Evolutionary conservation across 2,888 invertebrate species (phyloP), one percentile per base, ranked within the genome.

Genomic region (Dasypogon diadema): DNA sequence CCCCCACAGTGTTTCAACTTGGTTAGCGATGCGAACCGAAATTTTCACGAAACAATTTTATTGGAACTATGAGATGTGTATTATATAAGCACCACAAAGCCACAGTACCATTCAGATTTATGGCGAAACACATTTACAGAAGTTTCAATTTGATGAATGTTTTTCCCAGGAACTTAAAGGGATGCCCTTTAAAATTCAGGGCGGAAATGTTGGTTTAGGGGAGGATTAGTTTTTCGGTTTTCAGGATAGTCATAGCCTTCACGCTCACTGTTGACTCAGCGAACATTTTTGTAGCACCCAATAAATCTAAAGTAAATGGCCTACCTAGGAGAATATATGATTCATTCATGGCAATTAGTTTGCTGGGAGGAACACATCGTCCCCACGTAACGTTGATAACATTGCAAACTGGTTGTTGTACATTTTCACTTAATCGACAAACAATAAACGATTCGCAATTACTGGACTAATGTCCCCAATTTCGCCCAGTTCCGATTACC

Each of bases 401-500:
- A 65, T 46, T 48, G 46, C 65, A 48, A 65, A 46, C 46, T 12
- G 65, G 46, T 65, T 65, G 65, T 46, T 65, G 48, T 46, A 65
- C 65, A 65, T 65, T 65, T 65, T 65, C 65, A 65, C 65, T 65
- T 65, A 65, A 65, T 65, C 65, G 46, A 65, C 65, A 65, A 65
- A 65, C 65, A 65, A 65, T 65, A 65, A 65, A 65, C 65, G 65
- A 65, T 46, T 65, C 42, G 46, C 65, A 65, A 65, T 65, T 65
- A 65, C 65, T 18, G 46, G 48, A 65, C 65, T 65, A 65, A 65
- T 65, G 65, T 65, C 65, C 24, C 65, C 65, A 65, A 65, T 65
- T 65, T 65, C 48, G 22, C 65, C 65, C 24, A 46, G 65, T 65
- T 65, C 65, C 48, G 65, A 65, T 65, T 65, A 48, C 46, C 48